A percentile compares a stretch with the other conserved stretches of the same genome.
These are phyloP conservation scores for Cyprinodon variegatus DNA, from an alignment of 2,113 vertebrate species.

Conservation along the genomic window DNA sequence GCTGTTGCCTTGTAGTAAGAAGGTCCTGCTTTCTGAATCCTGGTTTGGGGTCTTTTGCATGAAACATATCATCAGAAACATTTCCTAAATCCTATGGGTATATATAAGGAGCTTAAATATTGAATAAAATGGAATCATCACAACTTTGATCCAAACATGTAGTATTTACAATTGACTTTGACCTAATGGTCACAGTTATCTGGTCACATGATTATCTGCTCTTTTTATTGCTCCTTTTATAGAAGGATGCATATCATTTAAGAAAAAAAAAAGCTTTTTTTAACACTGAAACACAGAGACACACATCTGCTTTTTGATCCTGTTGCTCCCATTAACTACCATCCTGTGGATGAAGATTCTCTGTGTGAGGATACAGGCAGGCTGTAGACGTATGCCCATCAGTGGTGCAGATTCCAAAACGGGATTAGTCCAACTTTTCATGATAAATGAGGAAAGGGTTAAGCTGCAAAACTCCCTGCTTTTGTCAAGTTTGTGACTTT, in stretches of 20 bases:
- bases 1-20: no score
- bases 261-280: not conserved
- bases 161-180: not conserved
- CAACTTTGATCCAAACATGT: not conserved
- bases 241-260: not conserved
- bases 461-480: not conserved
- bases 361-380: not conserved
- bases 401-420: not conserved
- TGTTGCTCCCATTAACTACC: not conserved
- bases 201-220: not conserved
- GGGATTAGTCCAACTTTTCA: conserved; percentile 14
- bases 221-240: not conserved
- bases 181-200: not conserved
- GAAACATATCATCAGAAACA: no score
- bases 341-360: not conserved
- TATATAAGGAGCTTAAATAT: no score
- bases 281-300: not conserved
- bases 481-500: no score
- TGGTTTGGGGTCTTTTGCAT: no score
- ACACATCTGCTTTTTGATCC: not conserved
- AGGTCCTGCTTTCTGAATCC: no score
- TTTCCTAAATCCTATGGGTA: no score
- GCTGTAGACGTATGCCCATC: conserved; percentile 9
- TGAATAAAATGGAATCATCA: not conserved
- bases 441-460: conserved; percentile 15